Conservation (phyloP, 2,113 vertebrate species). For the Pterocles gutturalis region DNA sequence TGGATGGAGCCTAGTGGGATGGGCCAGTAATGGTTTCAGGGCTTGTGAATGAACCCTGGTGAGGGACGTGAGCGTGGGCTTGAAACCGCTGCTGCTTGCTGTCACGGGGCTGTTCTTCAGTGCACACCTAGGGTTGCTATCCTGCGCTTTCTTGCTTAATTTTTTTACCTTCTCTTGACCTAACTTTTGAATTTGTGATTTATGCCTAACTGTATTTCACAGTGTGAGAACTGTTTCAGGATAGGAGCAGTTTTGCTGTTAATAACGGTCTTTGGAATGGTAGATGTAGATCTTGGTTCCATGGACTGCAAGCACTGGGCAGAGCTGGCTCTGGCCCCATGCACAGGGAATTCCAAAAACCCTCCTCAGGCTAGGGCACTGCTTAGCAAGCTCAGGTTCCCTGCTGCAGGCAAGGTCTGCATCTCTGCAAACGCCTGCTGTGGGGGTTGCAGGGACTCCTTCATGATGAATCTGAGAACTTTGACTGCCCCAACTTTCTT, state of each 20-base stretch:
- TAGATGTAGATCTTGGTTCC: neutral
- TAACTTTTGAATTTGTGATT: neutral
- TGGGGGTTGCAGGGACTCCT: neutral
- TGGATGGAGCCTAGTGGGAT: neutral
- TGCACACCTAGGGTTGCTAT: neutral
- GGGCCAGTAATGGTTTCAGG: neutral
- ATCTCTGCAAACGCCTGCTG: neutral
- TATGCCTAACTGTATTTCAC: neutral
- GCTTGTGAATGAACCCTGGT: neutral
- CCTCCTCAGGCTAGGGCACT: rapidly evolving
- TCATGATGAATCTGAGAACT: neutral
- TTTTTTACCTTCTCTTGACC: neutral
- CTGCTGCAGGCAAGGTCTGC: neutral
- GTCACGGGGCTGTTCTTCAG: rapidly evolving
- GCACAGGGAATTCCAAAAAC: no score
- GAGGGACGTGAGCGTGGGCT: neutral
- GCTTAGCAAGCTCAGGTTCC: neutral
- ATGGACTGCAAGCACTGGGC: neutral
- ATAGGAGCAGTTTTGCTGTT: neutral
- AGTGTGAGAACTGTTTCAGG: neutral
- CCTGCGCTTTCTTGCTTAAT: neutral
- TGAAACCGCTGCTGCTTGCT: neutral
- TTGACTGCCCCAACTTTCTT: neutral
- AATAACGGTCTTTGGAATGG: neutral
- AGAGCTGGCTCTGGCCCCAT: neutral